A percentile compares a stretch with the other conserved stretches of the same genome.
These are phyloP conservation scores for Listrodromus nycthemerus DNA, from an alignment of 2,888 invertebrate species.

Conservation along the genomic window DNA sequence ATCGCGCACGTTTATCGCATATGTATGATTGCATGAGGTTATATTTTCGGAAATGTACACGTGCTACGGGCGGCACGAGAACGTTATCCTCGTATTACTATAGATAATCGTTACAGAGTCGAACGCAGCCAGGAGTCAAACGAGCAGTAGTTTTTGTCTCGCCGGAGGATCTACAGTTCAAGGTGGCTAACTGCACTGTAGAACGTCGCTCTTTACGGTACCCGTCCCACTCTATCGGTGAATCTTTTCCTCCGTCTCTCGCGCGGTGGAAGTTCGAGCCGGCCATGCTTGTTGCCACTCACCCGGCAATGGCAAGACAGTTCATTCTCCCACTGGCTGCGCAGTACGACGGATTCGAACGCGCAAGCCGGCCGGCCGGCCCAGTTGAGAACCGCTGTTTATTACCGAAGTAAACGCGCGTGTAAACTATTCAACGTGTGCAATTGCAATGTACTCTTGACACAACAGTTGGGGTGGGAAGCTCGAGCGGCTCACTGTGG, in stretches of 20 bases:
- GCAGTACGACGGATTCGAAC: conserved; percentile 47
- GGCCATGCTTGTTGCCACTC: conserved; percentile 58
- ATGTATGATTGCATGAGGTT: not conserved
- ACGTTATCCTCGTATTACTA: not conserved
- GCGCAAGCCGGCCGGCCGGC: conserved; percentile 49
- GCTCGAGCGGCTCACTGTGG: conserved; percentile 20
- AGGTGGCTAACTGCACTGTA: conserved; percentile 34
- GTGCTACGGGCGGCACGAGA: not conserved
- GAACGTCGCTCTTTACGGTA: conserved; percentile 60
- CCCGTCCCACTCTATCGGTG: conserved; percentile 22
- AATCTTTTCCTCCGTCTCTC: conserved; percentile 44
- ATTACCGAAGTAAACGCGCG: conserved; percentile 12
- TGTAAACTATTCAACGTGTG: not conserved
- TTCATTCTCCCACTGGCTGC: conserved; percentile 66
- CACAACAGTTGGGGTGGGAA: conserved; percentile 16
- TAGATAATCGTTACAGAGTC: not conserved
- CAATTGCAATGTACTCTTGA: conserved; percentile 2
- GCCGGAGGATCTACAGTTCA: conserved; percentile 16
- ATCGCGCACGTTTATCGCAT: not conserved
- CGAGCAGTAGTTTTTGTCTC: conserved; percentile 2
- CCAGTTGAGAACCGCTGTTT: conserved; percentile 14
- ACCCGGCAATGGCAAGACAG: conserved; percentile 52
- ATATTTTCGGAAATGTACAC: not conserved
- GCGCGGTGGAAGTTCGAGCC: conserved; percentile 10
- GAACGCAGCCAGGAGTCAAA: not conserved